Evolutionary conservation across 2,113 vertebrate genomes (phyloP).

Genomic region (Anas platyrhynchos): DNA sequence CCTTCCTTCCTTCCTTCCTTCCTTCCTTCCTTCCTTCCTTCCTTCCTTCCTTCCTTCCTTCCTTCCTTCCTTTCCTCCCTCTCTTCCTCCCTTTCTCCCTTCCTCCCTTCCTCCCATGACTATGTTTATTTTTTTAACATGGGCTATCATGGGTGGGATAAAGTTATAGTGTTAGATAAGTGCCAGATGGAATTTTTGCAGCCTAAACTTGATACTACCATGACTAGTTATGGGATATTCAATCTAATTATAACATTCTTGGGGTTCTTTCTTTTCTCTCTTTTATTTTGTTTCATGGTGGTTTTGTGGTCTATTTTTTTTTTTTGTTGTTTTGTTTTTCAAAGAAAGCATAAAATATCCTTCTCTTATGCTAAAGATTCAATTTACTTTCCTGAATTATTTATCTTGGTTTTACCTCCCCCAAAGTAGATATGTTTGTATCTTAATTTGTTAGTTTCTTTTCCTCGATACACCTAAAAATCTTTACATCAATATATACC

Average conservation of each 20-base stretch:
- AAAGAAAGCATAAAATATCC: not conserved
- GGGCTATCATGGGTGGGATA: not conserved
- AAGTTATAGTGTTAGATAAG: not conserved
- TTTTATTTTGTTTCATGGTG: not conserved
- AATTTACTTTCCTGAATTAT: not conserved
- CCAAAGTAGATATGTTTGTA: rapidly evolving
- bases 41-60: not conserved
- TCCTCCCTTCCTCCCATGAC: not conserved
- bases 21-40: no score
- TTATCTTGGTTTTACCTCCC: not conserved
- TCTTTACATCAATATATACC: not conserved
- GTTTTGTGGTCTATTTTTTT: not conserved
- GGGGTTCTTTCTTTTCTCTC: not conserved
- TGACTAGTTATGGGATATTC: rapidly evolving
- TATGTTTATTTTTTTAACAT: not conserved
- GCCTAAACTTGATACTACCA: not conserved
- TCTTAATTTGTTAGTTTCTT: not conserved
- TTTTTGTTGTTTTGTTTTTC: not conserved
- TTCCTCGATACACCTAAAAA: no score
- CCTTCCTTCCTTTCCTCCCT: no score
- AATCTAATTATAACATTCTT: not conserved
- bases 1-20: not conserved
- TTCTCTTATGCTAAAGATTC: not conserved
- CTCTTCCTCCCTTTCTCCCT: no score
- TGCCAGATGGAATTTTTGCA: not conserved